Evolutionary conservation across 2,113 vertebrate genomes (phyloP).

Genomic region (Nothocercus julius): DNA sequence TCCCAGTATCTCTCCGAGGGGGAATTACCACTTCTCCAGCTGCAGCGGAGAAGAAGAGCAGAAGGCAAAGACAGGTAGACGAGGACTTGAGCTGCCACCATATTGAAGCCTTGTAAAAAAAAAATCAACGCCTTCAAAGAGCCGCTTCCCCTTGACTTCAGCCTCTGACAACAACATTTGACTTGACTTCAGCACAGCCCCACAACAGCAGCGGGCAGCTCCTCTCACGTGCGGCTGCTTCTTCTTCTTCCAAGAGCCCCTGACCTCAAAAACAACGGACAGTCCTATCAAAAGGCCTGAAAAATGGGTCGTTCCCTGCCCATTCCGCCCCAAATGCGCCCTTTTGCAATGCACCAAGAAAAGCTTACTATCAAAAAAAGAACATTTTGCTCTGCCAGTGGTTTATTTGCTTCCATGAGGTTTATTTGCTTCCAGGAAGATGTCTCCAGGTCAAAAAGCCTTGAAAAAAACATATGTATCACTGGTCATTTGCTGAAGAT

Average conservation of each 20-base stretch:
- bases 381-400: constrained; percentile 36
- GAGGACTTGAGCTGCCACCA: background rate
- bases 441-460: background rate
- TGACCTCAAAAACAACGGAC: background rate
- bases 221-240: background rate
- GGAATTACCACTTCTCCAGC: background rate
- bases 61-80: background rate
- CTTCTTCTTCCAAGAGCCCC: background rate
- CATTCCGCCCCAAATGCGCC: rapidly evolving
- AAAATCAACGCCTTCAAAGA: rapidly evolving
- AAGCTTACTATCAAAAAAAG: background rate
- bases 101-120: background rate
- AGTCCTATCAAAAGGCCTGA: background rate
- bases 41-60: background rate
- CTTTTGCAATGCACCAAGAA: background rate
- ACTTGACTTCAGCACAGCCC: background rate
- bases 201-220: background rate
- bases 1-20: background rate
- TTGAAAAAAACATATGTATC: background rate
- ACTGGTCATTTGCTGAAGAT: rapidly evolving
- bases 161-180: background rate
- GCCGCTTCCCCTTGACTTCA: background rate
- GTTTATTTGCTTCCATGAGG: rapidly evolving
- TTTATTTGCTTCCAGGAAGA: rapidly evolving
- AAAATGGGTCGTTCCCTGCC: background rate